phyloP scores from a whole-genome alignment of 2,113 vertebrate species.

The Pterophyllum scalare region DNA sequence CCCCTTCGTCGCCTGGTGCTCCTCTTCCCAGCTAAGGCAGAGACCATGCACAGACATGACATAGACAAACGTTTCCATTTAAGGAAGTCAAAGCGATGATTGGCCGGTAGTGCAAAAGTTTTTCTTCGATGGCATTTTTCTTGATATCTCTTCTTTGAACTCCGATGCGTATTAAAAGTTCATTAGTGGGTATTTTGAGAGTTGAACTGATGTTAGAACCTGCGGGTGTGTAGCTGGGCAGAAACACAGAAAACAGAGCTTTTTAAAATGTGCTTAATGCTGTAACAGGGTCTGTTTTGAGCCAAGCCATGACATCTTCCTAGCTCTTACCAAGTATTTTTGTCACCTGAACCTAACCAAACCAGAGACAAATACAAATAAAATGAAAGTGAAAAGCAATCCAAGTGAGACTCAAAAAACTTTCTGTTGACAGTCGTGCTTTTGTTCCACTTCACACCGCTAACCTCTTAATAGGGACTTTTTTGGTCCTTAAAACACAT shows the following conservation, averaged over 20 bases:
- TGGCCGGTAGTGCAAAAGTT: background rate
- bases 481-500: background rate
- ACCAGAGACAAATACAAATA: background rate
- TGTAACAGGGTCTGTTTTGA: background rate
- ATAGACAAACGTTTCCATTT: background rate
- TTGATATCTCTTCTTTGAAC: background rate
- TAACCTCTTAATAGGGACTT: background rate
- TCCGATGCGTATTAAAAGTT: background rate
- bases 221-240: too few species aligned
- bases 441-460: background rate
- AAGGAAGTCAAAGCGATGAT: background rate
- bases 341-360: background rate
- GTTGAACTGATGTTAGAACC: too few species aligned
- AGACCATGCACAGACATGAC: background rate
- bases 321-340: background rate
- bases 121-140: background rate
- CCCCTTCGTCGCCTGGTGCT: too few species aligned
- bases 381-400: background rate
- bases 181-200: background rate
- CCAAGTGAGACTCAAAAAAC: background rate
- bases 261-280: background rate
- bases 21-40: background rate
- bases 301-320: background rate
- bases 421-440: background rate
- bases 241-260: background rate